phyloP scores from a whole-genome alignment of 2,113 vertebrate species.

The Macquaria australasica region DNA sequence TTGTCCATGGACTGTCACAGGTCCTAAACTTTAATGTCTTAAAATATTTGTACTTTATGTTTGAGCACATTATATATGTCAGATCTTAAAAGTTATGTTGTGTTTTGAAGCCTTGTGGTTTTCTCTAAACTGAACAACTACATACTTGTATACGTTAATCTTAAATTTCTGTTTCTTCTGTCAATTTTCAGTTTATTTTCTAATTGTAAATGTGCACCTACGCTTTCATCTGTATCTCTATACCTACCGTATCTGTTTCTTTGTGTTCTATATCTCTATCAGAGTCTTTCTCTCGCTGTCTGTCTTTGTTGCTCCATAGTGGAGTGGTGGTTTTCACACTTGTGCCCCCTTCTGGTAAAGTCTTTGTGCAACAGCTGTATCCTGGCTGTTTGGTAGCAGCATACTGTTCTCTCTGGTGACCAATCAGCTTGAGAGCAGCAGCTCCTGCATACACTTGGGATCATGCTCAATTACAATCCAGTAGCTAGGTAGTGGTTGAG shows the following conservation, averaged over 20 bases:
- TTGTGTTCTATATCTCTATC: conserved; percentile 86
- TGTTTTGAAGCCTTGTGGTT: not conserved
- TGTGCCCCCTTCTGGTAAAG: conserved; percentile 27
- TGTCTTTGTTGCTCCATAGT: conserved; percentile 36
- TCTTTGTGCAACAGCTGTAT: conserved; percentile 13
- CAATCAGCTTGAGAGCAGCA: not conserved
- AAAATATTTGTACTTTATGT: not conserved
- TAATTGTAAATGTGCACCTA: conserved; percentile 41
- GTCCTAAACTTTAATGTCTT: conserved; percentile 10
- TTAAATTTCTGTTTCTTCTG: conserved; percentile 26
- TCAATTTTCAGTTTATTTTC: conserved; percentile 46
- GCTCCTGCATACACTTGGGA: not conserved
- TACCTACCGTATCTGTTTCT: conserved; percentile 88
- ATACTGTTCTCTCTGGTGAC: not conserved
- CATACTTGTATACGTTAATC: conserved; percentile 2
- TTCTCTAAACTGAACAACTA: conserved; percentile 14
- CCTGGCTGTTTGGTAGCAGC: conserved; percentile 16
- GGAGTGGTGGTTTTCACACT: conserved; percentile 55
- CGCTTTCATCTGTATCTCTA: conserved; percentile 43
- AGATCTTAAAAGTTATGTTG: not conserved
- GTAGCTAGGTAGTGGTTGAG: conserved; percentile 5
- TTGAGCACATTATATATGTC: not conserved
- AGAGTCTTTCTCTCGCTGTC: conserved; percentile 47
- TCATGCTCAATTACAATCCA: not conserved
- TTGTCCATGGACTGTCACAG: conserved; percentile 11